Evolutionary conservation across 2,797 vertebrate genomes (phyloP).

Genomic region (Pteronotus mesoamericanus): DNA sequence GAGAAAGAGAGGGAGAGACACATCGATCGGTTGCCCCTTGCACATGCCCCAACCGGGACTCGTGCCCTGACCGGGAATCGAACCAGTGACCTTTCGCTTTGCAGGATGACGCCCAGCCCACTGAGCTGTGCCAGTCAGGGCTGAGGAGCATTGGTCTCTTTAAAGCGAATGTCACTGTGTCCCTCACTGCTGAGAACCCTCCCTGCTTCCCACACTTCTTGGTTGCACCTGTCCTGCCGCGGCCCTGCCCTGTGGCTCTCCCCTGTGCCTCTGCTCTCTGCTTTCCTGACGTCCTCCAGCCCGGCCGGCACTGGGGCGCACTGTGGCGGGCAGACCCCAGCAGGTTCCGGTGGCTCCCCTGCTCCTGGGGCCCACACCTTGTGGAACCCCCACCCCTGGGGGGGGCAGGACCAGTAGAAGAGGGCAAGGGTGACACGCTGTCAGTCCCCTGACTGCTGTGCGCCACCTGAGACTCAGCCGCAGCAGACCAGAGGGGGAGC

Average conservation of each 20-base stretch:
- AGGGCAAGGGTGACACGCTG: not conserved
- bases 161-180: not conserved
- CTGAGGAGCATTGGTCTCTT: no score
- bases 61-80: no score
- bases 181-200: not conserved
- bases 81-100: no score
- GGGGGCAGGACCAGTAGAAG: not conserved
- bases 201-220: no score
- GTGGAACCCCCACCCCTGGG: no score
- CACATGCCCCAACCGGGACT: no score
- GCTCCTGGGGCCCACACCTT: not conserved
- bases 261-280: accelerated
- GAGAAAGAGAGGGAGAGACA: no score
- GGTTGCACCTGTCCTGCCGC: not conserved
- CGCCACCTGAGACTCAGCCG: accelerated
- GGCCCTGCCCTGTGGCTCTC: not conserved
- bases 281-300: not conserved
- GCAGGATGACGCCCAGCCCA: no score
- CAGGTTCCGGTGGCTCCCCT: not conserved
- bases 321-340: not conserved
- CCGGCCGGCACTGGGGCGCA: accelerated
- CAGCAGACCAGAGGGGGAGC: not conserved
- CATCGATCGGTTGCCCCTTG: no score
- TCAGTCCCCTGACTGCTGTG: accelerated
- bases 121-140: no score